Evolutionary conservation across 2,797 vertebrate genomes (phyloP), one percentile per base, ranked within the genome.

Genomic region (Rachycentron canadum): DNA sequence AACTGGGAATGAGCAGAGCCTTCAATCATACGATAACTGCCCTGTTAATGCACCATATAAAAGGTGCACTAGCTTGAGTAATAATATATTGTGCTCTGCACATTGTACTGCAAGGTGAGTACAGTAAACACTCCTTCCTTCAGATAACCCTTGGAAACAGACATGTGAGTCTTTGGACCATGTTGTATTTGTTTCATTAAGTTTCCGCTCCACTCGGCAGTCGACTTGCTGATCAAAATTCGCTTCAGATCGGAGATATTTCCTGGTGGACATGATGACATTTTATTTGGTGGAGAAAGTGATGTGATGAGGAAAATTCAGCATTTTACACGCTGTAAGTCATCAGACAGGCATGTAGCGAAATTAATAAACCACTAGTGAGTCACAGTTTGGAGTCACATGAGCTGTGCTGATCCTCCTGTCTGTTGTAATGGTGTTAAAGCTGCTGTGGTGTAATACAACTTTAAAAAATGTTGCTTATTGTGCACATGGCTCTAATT

Each of bases 181-280:
- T n/a, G 30, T 23, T 40, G 41, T 21, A 12, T 73, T 64, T 67
- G n/a, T 56, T 82, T 72, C 38, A 55, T 67, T 50, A n/a, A 3
- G 69, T 70, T 65, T 52, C 32, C 45, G 58, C 32, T 26, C 62
- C 57, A 19, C n/a, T 69, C 32, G 23, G 34, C 45, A 1, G 25
- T 25, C 7, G 3, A 40, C 17, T 4, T 13, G 25, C 23, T 25
- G 59, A 76, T 81, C 47, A 53, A 56, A 85, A 71, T 69, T 23
- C 55, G 21, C 60, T 3, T 40, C 68, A 66, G 74, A 87, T 84
- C 70, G 73, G 49, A 85, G 77, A 81, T 83, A 88, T 90, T 88
- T 84, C 59, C 69, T 69, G 57, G 41, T 50, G 19, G 73, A 76
- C 68, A 61, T 41, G 71, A 52, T 82, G 73, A 83, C 78, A 88